Percentiles rank a stretch among this genome's conserved stretches.
Conservation (phyloP, 2,113 vertebrate species). For the Setophaga kirtlandii region DNA sequence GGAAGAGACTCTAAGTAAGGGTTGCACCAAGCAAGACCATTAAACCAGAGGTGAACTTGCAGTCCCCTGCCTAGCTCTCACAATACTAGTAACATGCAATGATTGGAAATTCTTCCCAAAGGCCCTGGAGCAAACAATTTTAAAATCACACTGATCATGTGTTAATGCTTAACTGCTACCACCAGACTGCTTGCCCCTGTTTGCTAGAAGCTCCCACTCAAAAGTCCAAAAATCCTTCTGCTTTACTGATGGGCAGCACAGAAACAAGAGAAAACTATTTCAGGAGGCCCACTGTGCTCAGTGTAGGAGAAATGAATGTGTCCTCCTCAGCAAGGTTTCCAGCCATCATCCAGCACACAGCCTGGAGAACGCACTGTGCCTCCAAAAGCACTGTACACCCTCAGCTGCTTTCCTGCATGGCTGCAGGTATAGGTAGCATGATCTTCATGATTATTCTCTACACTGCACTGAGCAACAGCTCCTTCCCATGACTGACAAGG, state of each 20-base stretch:
- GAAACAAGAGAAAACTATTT: not conserved
- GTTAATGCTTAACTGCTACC: not conserved
- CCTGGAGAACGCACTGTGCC: accelerated
- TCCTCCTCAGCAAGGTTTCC: not conserved
- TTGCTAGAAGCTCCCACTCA: not conserved
- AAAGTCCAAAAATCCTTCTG: not conserved
- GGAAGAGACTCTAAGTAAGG: not conserved
- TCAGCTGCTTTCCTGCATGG: accelerated
- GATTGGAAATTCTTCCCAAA: not conserved
- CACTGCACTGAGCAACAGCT: not conserved
- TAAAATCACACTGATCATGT: not conserved
- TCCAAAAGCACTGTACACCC: not conserved
- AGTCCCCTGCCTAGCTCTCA: not conserved
- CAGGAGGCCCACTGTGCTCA: not conserved
- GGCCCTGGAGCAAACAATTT: not conserved
- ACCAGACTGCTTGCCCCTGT: not conserved
- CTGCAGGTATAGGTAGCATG: not conserved
- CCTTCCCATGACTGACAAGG: not conserved
- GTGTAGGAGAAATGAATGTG: not conserved
- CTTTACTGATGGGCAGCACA: not conserved
- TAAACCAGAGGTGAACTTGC: not conserved
- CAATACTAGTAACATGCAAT: not conserved
- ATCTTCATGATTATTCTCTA: not conserved
- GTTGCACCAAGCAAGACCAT: not conserved
- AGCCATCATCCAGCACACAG: not conserved